Conservation (phyloP, 2,113 vertebrate species). For the Myotis yumanensis region DNA sequence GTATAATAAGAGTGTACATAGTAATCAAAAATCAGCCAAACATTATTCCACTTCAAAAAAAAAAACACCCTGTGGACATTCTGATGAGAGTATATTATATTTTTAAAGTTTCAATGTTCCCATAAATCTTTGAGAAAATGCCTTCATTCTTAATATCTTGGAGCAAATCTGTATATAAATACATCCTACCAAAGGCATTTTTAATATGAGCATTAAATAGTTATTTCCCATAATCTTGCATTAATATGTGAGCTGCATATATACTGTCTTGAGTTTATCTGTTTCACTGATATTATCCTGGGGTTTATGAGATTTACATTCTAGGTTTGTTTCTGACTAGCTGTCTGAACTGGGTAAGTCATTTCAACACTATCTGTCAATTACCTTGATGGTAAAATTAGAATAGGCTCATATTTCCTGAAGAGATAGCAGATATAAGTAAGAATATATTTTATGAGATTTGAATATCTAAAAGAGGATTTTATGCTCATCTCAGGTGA, state of each 20-base stretch:
- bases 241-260: neutral
- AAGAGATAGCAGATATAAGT: conserved; percentile 21
- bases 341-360: conserved; percentile 21
- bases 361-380: conserved; percentile 23
- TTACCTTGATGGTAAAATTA: conserved; percentile 56
- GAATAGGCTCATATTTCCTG: conserved; percentile 44
- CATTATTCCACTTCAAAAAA: neutral
- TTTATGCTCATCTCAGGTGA: conserved; percentile 53
- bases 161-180: conserved; percentile 15
- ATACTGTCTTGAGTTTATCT: neutral
- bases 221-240: neutral
- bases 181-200: neutral
- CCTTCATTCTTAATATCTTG: neutral
- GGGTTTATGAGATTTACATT: conserved; percentile 29
- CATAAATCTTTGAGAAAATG: conserved; percentile 6
- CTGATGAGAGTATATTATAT: neutral
- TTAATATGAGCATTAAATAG: neutral
- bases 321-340: conserved; percentile 55
- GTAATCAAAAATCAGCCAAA: neutral
- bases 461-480: conserved; percentile 56
- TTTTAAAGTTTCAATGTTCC: neutral
- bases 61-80: neutral
- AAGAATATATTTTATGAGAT: conserved; percentile 51
- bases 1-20: neutral
- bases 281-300: neutral